phyloP scores from a whole-genome alignment of 1,140 invertebrate species.

The Caenorhabditis brenneri region DNA sequence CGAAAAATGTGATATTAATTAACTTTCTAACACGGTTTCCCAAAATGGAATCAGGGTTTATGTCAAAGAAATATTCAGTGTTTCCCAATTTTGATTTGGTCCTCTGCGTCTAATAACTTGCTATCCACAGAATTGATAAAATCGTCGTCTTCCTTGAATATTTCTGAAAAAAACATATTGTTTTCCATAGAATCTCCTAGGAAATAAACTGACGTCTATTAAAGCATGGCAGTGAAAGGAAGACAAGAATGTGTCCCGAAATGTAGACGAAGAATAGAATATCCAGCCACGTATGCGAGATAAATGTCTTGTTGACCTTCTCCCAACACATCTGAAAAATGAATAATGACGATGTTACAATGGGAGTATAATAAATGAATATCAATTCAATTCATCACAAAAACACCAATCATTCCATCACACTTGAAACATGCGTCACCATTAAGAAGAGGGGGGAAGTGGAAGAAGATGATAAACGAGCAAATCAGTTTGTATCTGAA shows the following conservation, averaged over 20 bases:
- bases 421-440: slow-evolving; percentile 11
- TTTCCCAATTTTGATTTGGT: no score
- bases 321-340: slow-evolving; percentile 49
- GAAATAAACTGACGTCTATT: slow-evolving; percentile 42
- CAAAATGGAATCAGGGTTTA: no score
- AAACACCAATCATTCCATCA: slow-evolving; percentile 26
- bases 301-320: slow-evolving; percentile 46
- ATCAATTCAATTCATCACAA: background rate
- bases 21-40: no score
- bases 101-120: slow-evolving; percentile 2
- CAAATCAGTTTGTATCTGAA: background rate
- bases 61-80: no score
- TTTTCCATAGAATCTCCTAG: no score
- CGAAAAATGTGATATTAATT: background rate
- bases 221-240: slow-evolving; percentile 47
- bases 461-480: background rate
- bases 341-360: background rate
- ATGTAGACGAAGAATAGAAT: slow-evolving; percentile 41
- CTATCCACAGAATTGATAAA: background rate
- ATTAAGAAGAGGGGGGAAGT: background rate
- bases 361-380: background rate
- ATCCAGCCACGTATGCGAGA: slow-evolving; percentile 47
- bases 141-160: slow-evolving; percentile 29
- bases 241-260: slow-evolving; percentile 34
- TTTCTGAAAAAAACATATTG: background rate